phyloP scores from a whole-genome alignment of 2,888 invertebrate species.

The Aporophyla nigra region DNA sequence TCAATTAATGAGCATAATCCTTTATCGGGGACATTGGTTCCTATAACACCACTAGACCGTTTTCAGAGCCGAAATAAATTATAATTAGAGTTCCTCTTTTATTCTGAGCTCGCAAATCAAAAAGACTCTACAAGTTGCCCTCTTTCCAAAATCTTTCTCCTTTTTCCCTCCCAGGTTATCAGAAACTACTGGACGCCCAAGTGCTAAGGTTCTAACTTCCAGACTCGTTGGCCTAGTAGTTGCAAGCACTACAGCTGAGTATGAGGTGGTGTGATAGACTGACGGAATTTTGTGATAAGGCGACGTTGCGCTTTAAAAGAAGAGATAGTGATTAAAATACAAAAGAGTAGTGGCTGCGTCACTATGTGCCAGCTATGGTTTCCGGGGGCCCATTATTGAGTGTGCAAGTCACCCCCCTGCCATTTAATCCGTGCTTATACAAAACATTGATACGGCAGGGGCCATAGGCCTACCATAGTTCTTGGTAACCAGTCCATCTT shows the following conservation, averaged over 20 bases:
- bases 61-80: neutral
- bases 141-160: neutral
- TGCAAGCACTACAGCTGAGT: neutral
- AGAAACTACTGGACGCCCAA: neutral
- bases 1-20: conserved; percentile 33
- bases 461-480: no score
- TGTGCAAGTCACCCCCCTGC: no score
- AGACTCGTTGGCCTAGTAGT: neutral
- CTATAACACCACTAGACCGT: conserved; percentile 2
- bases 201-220: neutral
- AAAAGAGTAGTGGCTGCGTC: no score
- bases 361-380: no score
- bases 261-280: neutral
- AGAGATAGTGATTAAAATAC: no score
- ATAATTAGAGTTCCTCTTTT: neutral
- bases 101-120: neutral
- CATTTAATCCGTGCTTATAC: no score
- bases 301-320: no score
- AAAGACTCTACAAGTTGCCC: neutral
- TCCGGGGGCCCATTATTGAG: no score
- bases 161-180: neutral
- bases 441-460: no score
- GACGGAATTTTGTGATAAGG: no score
- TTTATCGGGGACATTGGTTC: conserved; percentile 2
- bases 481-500: no score